phyloP scores from a whole-genome alignment of 2,888 invertebrate genomes.

The Aspidiotus destructor region DNA sequence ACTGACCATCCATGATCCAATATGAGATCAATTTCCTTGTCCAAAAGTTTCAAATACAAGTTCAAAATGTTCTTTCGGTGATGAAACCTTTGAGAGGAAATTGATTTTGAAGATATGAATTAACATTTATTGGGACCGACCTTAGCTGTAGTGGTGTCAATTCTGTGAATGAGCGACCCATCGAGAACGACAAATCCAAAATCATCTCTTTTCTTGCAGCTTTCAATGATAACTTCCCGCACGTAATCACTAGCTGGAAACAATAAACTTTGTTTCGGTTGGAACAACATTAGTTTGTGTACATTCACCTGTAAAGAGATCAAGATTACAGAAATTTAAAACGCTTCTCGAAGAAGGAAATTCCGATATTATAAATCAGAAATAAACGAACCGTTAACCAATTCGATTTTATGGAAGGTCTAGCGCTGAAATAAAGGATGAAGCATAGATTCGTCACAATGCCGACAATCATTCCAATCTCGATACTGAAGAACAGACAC shows the following conservation, averaged over 20 bases:
- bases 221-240: slow-evolving; percentile 44
- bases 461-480: slow-evolving; percentile 56
- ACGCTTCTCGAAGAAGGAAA: background rate
- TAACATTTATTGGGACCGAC: slow-evolving; percentile 41
- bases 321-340: background rate
- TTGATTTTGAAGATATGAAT: too few relatives aligned
- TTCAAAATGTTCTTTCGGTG: too few relatives aligned
- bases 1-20: too few relatives aligned
- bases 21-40: too few relatives aligned
- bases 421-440: slow-evolving; percentile 48
- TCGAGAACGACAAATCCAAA: slow-evolving; percentile 37
- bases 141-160: slow-evolving; percentile 54
- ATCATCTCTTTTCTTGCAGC: slow-evolving; percentile 35
- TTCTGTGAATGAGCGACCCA: slow-evolving; percentile 48
- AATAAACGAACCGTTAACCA: slow-evolving; percentile 39
- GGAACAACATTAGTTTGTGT: slow-evolving; percentile 42
- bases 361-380: background rate
- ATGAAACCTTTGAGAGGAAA: too few relatives aligned
- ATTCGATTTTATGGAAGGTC: slow-evolving; percentile 43
- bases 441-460: slow-evolving; percentile 47
- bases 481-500: slow-evolving; percentile 52
- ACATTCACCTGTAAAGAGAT: background rate
- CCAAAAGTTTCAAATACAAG: too few relatives aligned
- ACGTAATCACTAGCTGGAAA: slow-evolving; percentile 77
- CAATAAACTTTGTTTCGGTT: slow-evolving; percentile 59